phyloP scores from a whole-genome alignment of 2,888 invertebrate genomes.

The Iselma pallidipennis region DNA sequence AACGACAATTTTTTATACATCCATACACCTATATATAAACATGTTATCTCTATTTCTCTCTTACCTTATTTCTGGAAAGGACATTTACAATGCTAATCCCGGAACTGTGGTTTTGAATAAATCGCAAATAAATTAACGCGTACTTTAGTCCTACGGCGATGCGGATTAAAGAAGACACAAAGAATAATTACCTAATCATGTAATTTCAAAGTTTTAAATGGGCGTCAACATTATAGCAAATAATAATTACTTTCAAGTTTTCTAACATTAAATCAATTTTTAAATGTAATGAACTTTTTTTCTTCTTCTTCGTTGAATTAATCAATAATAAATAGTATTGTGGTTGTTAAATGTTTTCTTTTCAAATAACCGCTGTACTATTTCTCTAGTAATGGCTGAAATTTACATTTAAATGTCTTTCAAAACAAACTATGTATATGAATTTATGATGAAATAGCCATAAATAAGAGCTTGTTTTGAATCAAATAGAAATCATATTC shows the following conservation, averaged over 20 bases:
- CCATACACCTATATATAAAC: no score
- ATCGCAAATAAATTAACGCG: conserved; percentile 23
- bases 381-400: not conserved
- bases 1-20: no score
- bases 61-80: not conserved
- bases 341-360: not conserved
- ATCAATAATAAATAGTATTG: no score
- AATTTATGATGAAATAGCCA: not conserved
- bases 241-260: not conserved
- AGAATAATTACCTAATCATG: conserved; percentile 2
- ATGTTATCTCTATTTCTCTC: not conserved
- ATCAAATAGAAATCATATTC: not conserved
- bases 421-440: not conserved
- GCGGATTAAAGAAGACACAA: conserved; percentile 1
- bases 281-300: no score
- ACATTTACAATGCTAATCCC: conserved; percentile 24
- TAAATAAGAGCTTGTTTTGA: not conserved
- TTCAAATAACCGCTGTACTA: not conserved
- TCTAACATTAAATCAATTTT: not conserved
- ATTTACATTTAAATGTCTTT: conserved; percentile 1
- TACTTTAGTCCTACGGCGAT: not conserved
- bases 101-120: conserved; percentile 19
- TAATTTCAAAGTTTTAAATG: not conserved
- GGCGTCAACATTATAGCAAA: not conserved
- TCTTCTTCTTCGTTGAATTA: no score